phyloP scores from a whole-genome alignment of 2,888 invertebrate species.

The Drosophila phalerata region DNA sequence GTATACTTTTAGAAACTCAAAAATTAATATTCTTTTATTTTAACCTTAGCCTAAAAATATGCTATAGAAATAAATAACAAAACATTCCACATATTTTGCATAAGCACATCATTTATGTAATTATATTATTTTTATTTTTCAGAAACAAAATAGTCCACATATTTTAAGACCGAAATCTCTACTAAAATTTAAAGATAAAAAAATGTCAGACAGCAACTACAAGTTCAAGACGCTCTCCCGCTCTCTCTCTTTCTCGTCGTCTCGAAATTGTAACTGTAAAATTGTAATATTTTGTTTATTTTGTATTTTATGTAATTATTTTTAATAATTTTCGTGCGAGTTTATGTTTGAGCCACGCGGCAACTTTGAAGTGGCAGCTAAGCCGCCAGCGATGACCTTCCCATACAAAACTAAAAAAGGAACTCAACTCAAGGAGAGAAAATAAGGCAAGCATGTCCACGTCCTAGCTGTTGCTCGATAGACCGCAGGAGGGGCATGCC shows the following conservation, averaged over 20 bases:
- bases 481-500: neutral
- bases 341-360: constrained; percentile 34
- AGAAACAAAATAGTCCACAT: no score
- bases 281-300: constrained; percentile 30
- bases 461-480: constrained; percentile 56
- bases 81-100: neutral
- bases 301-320: constrained; percentile 62
- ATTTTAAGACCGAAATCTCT: constrained; percentile 4
- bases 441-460: constrained; percentile 10
- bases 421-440: neutral
- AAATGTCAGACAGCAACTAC: constrained; percentile 13
- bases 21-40: neutral
- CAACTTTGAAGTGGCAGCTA: constrained; percentile 62
- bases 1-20: neutral
- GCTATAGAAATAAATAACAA: neutral
- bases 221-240: constrained; percentile 3
- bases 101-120: no score
- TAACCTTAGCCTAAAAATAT: neutral
- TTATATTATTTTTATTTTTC: neutral
- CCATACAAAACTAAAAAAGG: neutral
- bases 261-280: constrained; percentile 6
- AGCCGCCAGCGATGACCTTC: constrained; percentile 30
- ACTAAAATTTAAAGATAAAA: neutral
- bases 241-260: neutral
- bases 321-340: constrained; percentile 69